These are phyloP conservation scores for Salvelinus namaycush DNA, from an alignment of 2,113 vertebrate species.

Conservation along the genomic window DNA sequence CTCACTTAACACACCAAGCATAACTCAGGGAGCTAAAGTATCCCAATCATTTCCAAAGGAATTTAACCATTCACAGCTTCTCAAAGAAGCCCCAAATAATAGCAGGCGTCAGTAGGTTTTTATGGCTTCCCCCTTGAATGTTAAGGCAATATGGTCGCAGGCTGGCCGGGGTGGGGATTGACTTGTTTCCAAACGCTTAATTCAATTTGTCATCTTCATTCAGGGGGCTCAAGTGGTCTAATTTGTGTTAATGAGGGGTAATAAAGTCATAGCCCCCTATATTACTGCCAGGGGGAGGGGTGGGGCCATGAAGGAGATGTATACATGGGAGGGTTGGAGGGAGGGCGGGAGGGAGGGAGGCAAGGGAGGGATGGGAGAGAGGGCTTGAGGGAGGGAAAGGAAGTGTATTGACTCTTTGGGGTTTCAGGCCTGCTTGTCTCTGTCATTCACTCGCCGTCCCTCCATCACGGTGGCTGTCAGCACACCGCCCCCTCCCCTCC, in stretches of 20 bases:
- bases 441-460: slow-evolving; percentile 23
- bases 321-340: slow-evolving; percentile 10
- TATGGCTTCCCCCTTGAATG: slow-evolving; percentile 59
- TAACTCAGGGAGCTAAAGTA: slow-evolving; percentile 39
- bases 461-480: slow-evolving; percentile 59
- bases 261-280: slow-evolving; percentile 80
- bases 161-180: slow-evolving; percentile 66
- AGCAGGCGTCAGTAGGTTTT: slow-evolving; percentile 33
- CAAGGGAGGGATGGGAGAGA: too few species aligned
- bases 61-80: slow-evolving; percentile 63
- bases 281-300: slow-evolving; percentile 65
- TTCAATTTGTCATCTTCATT: slow-evolving; percentile 83
- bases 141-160: slow-evolving; percentile 75
- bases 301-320: slow-evolving; percentile 40
- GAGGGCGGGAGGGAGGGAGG: too few species aligned
- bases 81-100: slow-evolving; percentile 57
- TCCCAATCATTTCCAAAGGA: slow-evolving; percentile 56
- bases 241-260: slow-evolving; percentile 83
- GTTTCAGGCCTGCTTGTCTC: slow-evolving; percentile 54
- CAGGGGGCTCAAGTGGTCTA: slow-evolving; percentile 77
- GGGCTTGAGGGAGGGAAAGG: slow-evolving; percentile 3
- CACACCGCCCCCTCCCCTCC: slow-evolving; percentile 38
- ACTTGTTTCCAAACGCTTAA: slow-evolving; percentile 81
- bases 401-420: slow-evolving; percentile 53
- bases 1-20: not conserved